phyloP scores from a whole-genome alignment of 35 echinoderm and acorn worm genomes.

The Stichopus chloronotus region DNA sequence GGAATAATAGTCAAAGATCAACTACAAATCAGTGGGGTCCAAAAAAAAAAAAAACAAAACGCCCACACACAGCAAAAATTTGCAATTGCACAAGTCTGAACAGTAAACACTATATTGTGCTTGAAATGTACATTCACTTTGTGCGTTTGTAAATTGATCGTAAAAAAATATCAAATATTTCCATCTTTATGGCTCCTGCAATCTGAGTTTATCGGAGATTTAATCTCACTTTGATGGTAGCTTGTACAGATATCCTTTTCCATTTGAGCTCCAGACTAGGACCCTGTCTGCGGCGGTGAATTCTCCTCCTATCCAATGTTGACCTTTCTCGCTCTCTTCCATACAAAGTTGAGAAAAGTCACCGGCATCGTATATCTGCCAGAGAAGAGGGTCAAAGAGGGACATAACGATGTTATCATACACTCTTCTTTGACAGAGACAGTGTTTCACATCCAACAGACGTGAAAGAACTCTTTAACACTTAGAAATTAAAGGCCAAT shows the following conservation, averaged over 20 bases:
- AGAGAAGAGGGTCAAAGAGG: neutral
- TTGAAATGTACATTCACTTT: too few species aligned
- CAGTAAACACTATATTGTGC: too few species aligned
- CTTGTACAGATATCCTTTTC: constrained; percentile 96
- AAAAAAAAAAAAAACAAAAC: too few species aligned
- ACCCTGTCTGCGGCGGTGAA: constrained; percentile 96
- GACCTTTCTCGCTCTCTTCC: constrained; percentile 83
- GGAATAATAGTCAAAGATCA: too few species aligned
- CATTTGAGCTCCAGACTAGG: constrained; percentile 89
- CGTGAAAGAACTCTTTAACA: too few species aligned
- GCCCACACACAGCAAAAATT: too few species aligned
- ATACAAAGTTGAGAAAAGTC: constrained; percentile 93
- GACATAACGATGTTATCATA: neutral
- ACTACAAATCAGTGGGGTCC: too few species aligned
- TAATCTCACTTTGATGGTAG: constrained; percentile 85
- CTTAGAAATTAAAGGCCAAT: too few species aligned
- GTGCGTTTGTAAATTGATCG: too few species aligned
- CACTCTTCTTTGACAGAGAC: neutral
- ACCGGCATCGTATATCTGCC: constrained; percentile 94
- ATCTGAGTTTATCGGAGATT: neutral
- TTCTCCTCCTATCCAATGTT: constrained; percentile 92
- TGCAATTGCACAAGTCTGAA: too few species aligned
- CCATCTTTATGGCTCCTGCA: too few species aligned
- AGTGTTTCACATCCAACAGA: neutral
- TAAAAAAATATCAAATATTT: too few species aligned